phyloP scores from a whole-genome alignment of 2,888 invertebrate genomes.

The Globia sparganii region DNA sequence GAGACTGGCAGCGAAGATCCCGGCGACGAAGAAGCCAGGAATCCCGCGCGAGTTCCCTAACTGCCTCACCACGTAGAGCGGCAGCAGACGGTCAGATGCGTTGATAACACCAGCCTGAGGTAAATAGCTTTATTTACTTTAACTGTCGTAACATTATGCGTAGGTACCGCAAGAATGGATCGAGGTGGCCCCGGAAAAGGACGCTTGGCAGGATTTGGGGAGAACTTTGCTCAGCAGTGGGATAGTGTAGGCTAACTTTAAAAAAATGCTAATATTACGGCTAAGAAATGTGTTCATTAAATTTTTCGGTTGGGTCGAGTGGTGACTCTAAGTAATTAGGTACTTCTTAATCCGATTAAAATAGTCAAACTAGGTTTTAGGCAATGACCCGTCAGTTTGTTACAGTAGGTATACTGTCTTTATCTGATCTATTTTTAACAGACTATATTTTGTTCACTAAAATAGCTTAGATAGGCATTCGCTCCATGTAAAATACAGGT shows the following conservation, averaged over 20 bases:
- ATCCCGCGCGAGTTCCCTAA: constrained; percentile 94
- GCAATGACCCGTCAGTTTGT: constrained; percentile 1
- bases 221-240: background rate
- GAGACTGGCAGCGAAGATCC: constrained; percentile 98
- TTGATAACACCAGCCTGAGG: constrained; percentile 91
- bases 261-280: background rate
- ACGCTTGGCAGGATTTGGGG: background rate
- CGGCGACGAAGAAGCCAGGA: constrained; percentile 98
- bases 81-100: constrained; percentile 95
- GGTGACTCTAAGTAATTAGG: background rate
- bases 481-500: too few species aligned
- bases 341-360: background rate
- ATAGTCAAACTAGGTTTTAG: background rate
- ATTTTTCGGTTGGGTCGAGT: background rate
- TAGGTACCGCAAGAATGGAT: background rate
- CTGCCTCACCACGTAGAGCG: constrained; percentile 96
- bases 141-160: constrained; percentile 2
- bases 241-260: background rate
- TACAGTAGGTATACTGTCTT: background rate
- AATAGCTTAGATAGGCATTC: too few species aligned
- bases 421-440: constrained; percentile 6
- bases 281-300: background rate
- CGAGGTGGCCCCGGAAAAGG: background rate
- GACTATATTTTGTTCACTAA: background rate
- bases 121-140: constrained; percentile 32